Evolutionary conservation across 2,113 vertebrate genomes (phyloP).

Genomic region (Eulemur macaco): DNA sequence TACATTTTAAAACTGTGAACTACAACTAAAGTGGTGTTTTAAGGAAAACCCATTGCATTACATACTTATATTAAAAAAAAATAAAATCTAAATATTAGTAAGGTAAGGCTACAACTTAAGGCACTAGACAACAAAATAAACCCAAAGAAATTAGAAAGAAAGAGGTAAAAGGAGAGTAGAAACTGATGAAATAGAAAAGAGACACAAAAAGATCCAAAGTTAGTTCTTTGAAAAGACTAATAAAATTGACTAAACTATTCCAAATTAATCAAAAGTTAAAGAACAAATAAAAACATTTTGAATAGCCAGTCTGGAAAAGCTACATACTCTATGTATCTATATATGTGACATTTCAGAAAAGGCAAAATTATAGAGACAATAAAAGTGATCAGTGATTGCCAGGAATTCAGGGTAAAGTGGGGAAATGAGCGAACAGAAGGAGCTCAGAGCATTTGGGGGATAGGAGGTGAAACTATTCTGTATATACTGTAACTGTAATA

Average conservation of each 20-base stretch:
- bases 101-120: not conserved
- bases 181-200: not conserved
- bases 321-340: not conserved
- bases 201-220: not conserved
- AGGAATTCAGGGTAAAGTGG: not conserved
- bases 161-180: not conserved
- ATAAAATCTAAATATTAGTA: not conserved
- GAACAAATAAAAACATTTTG: not conserved
- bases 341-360: not conserved
- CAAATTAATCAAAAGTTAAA: not conserved
- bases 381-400: not conserved
- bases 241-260: not conserved
- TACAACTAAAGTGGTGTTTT: not conserved
- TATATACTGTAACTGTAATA: not conserved
- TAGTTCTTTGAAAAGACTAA: not conserved
- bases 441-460: not conserved
- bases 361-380: not conserved
- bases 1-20: not conserved
- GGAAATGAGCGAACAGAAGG: not conserved
- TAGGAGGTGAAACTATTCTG: not conserved
- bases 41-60: not conserved
- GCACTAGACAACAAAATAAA: not conserved
- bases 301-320: not conserved
- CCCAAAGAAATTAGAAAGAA: not conserved
- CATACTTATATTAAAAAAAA: not conserved